Base-by-base conservation (phyloP, 2,113 vertebrate species). In the Chrysemys picta region DNA sequence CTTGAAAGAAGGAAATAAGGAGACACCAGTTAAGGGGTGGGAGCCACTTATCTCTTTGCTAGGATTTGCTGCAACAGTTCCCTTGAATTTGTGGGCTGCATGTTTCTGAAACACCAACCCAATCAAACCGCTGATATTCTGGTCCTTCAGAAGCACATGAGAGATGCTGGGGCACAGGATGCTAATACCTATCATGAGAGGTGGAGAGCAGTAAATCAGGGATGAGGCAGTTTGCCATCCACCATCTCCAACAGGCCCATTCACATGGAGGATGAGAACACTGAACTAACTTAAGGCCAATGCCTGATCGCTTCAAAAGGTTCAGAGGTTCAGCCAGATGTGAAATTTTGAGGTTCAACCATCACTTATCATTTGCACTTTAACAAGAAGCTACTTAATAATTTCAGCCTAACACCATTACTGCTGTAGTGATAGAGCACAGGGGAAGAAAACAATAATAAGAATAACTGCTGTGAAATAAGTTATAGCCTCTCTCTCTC, bases 401-500 rank as follows among this genome's bases (percentile, higher is more conserved):
- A 91, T 94, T 96, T 91, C 78, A 80, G 35, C 3, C 6, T 85
- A 27, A 47, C 72, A 16, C 80, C 24, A 86, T 16, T 29, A 42
- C 56, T 94, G 19, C 53, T 53, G 56, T 80, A 72, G 80, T 38
- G 53, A 45, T 8, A 76, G 65, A 92, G 12, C 62, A 65, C 35
- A 54, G 62, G 75, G 5, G 91, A 95, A 87, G 45, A 87, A 89
- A 96, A 87, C 0, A 5, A 4, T 1, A 1, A 6, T 90, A 90
- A 90, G 84, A 35, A 85, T 87, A 91, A 75, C 24, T 87, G 62
- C 8, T 89, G 42, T 93, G 93, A 96, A 95, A 95, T 80, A 76
- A 97, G 91, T 91, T 96, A 93, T 93, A 94, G 88, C 76, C 6
- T 90, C 47, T 95, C 93, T 93, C 93, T 93, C 93, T 93, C 95